Conservation (phyloP, 2,113 vertebrate genomes). For the Cinclus cinclus region DNA sequence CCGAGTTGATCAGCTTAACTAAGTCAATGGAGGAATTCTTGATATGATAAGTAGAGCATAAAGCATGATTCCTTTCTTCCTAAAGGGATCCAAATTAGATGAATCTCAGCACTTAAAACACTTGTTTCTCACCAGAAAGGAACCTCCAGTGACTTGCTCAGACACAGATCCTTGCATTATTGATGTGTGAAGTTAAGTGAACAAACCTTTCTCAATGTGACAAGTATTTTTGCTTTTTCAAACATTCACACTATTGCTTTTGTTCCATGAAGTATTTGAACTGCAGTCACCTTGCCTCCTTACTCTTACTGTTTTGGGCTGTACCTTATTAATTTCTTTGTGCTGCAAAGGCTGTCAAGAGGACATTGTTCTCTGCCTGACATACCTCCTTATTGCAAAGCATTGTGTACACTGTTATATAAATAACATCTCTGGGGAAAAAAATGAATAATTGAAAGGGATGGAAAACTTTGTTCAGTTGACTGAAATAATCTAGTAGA, state of each 20-base stretch:
- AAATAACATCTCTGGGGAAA: conserved; percentile 58
- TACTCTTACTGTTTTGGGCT: background rate
- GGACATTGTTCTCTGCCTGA: conserved; percentile 35
- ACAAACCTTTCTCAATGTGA: background rate
- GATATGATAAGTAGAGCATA: background rate
- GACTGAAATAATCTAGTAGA: conserved; percentile 54
- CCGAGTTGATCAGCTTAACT: background rate
- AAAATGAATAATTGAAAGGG: conserved; percentile 67
- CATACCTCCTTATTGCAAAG: conserved; percentile 41
- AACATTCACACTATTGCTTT: background rate
- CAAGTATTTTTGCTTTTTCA: background rate
- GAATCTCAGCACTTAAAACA: background rate
- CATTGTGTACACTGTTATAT: conserved; percentile 55
- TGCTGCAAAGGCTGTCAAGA: conserved; percentile 20
- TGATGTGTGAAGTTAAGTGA: conserved; percentile 5
- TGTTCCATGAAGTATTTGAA: conserved; percentile 3
- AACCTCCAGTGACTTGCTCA: background rate
- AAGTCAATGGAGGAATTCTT: background rate
- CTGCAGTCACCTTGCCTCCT: conserved; percentile 22
- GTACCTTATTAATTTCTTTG: conserved; percentile 21
- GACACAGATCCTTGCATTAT: background rate
- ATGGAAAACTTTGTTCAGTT: conserved; percentile 47
- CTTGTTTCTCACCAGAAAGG: background rate
- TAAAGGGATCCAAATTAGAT: background rate
- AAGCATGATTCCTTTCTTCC: background rate